phyloP scores from a whole-genome alignment of 2,888 invertebrate species.

The Bellardia pandia region DNA sequence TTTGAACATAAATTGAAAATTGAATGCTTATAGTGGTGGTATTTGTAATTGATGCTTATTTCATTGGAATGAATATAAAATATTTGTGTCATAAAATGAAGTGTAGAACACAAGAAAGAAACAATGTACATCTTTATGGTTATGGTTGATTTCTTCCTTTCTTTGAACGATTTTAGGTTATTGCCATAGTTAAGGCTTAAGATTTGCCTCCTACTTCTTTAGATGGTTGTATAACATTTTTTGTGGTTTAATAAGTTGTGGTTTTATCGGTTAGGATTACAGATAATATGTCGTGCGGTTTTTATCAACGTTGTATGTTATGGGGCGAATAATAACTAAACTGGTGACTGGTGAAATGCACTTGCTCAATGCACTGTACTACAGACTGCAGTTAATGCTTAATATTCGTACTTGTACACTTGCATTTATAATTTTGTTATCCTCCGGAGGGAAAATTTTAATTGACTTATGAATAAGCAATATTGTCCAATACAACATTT shows the following conservation, averaged over 20 bases:
- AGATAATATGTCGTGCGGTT: slow-evolving; percentile 74
- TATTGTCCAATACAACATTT: slow-evolving; percentile 66
- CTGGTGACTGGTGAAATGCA: slow-evolving; percentile 58
- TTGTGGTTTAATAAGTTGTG: slow-evolving; percentile 70
- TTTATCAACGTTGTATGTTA: slow-evolving; percentile 50
- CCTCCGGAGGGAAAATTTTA: slow-evolving; percentile 55
- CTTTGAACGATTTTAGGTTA: slow-evolving; percentile 44
- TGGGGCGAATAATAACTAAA: slow-evolving; percentile 37
- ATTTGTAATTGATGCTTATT: slow-evolving; percentile 49
- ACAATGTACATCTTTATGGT: slow-evolving; percentile 14
- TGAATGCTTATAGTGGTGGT: slow-evolving; percentile 37
- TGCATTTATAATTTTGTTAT: slow-evolving; percentile 60
- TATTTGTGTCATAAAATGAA: slow-evolving; percentile 43
- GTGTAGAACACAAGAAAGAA: neutral
- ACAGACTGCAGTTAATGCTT: slow-evolving; percentile 37
- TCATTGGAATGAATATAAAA: slow-evolving; percentile 39
- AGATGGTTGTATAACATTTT: slow-evolving; percentile 63
- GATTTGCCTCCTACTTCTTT: slow-evolving; percentile 45
- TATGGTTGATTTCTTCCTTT: slow-evolving; percentile 23
- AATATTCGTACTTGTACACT: slow-evolving; percentile 21
- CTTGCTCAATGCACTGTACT: slow-evolving; percentile 40
- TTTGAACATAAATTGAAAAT: slow-evolving; percentile 23
- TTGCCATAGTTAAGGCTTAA: slow-evolving; percentile 41
- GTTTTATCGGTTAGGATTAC: slow-evolving; percentile 70
- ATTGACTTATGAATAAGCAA: slow-evolving; percentile 69